These are phyloP conservation scores for Zaprionus capensis DNA, from an alignment of 1,140 invertebrate genomes.

Conservation along the genomic window DNA sequence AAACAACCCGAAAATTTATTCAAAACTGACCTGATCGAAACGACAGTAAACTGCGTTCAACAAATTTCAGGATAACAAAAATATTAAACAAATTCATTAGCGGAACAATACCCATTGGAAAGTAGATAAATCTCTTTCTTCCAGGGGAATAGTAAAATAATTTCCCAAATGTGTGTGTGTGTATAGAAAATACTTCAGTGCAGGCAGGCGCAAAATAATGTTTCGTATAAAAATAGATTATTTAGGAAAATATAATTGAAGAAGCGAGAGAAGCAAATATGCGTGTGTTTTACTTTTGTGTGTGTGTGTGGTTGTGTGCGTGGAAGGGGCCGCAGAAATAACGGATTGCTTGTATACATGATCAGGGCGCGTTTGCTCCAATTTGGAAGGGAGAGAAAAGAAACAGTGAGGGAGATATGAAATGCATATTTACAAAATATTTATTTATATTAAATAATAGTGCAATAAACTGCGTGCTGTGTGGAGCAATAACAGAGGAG, in stretches of 20 bases:
- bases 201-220: constrained; percentile 39
- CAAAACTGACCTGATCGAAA: constrained; percentile 12
- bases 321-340: constrained; percentile 34
- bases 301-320: constrained; percentile 9
- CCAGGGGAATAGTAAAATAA: background rate
- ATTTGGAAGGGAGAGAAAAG: constrained; percentile 34
- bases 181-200: constrained; percentile 41
- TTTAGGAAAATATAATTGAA: constrained; percentile 65
- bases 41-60: background rate
- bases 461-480: constrained; percentile 50
- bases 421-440: constrained; percentile 26
- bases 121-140: background rate
- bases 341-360: constrained; percentile 31
- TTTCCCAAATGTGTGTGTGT: background rate
- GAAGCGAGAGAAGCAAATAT: constrained; percentile 36
- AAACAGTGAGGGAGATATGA: constrained; percentile 31
- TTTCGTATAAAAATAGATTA: constrained; percentile 58
- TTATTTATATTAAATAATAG: constrained; percentile 30
- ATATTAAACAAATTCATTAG: background rate
- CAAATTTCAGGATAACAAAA: too few relatives aligned
- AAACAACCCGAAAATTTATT: constrained; percentile 18
- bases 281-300: constrained; percentile 28
- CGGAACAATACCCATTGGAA: background rate
- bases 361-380: constrained; percentile 45
- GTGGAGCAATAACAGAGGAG: constrained; percentile 30